Evolutionary conservation across 1,140 invertebrate genomes (phyloP), one percentile per base, ranked within the genome.

Genomic region (Argopecten irradians): DNA sequence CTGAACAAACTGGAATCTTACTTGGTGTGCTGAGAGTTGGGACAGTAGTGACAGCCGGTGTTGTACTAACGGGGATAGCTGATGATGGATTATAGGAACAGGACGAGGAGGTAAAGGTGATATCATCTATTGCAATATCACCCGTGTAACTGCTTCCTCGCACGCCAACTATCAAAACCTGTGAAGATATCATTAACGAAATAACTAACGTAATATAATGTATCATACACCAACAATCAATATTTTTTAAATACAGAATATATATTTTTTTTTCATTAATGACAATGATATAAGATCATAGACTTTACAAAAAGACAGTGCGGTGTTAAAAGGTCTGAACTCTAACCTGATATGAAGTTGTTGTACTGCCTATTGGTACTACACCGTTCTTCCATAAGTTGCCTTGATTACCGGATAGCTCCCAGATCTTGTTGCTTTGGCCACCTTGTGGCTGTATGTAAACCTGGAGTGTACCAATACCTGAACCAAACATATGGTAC

Each of bases 401-500:
- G 14, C 93, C 93, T 84, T 94, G 93, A 85, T 93, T 91, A 22
- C 91, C 93, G 71, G 85, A 83, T 0, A 93, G 83, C 33, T 90
- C 88, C 92, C 91, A 92, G 1, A 92, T 71, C 16, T 84, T 91
- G 22, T 82, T 87, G 34, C 84, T 34, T 34, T 82, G 88, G 84
- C 35, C 46, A 0, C 39, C 71, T 16, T 88, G 91, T 46, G 36
- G 19, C 8, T 86, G 55, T 19, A 87, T 83, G 41, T 89, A 86
- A 1, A 92, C 89, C 39, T 87, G 85, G 1, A 94, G 91, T 3
- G 90, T 90, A n/a, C 94, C 94, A 84, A 94, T 92, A 28, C 88
- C 84, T 34, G 55, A 32, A 0, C 94, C 95, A 90, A 92, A 94
- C 94, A 95, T 95, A 91, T 95, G 92, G 90, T 94, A 95, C 90